phyloP scores from a whole-genome alignment of 1,140 invertebrate species.

The Heliconius hermathena region DNA sequence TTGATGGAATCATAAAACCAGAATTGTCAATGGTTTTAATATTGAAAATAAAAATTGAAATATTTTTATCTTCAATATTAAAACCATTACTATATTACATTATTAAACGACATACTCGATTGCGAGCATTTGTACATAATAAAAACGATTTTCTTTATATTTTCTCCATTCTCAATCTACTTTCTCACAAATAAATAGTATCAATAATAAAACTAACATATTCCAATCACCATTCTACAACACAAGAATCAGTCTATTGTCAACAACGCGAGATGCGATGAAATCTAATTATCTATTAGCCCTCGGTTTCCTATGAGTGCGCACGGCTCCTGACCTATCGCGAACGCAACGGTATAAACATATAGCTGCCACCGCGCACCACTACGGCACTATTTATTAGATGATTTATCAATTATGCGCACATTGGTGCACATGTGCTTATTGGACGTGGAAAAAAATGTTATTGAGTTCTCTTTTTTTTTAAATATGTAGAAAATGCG shows the following conservation, averaged over 20 bases:
- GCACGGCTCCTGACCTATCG: slow-evolving; percentile 41
- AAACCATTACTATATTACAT: background rate
- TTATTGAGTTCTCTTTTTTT: background rate
- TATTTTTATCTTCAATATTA: no score
- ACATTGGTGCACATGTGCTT: background rate
- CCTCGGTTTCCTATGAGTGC: slow-evolving; percentile 35
- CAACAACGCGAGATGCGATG: slow-evolving; percentile 45
- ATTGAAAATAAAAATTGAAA: background rate
- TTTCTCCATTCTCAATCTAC: no score
- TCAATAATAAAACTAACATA: background rate
- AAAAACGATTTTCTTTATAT: no score
- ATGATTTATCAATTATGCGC: background rate
- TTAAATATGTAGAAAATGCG: background rate
- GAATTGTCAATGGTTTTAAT: background rate
- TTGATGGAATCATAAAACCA: background rate
- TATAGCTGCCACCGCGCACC: background rate
- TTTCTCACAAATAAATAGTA: background rate
- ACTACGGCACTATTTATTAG: background rate
- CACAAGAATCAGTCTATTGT: slow-evolving; percentile 42
- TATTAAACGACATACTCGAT: background rate
- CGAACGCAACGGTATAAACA: background rate
- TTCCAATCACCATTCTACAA: background rate
- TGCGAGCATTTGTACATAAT: no score
- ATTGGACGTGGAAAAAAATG: background rate
- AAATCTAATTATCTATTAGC: slow-evolving; percentile 47